Base-by-base conservation (phyloP, 2,113 vertebrate species). In the Spea multiplicata region DNA sequence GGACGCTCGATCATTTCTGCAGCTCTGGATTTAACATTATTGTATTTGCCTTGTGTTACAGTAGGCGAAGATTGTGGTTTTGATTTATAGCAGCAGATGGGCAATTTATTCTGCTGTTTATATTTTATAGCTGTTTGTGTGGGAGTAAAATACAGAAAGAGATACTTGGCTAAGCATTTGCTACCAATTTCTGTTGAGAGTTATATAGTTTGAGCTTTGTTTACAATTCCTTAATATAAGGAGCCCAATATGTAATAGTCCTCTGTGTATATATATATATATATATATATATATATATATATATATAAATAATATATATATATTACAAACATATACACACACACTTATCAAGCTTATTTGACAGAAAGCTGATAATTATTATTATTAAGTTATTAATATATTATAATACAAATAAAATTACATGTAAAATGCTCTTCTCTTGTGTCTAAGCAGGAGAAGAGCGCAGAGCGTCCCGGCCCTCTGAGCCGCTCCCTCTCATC, bases 11-110 rank as follows among this genome's bases (percentile, higher is more conserved):
- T 89, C 88, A 87, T 83, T 75, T 84, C 80, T 84, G 73, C 74
- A 83, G 83, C 80, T 86, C 89, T 90, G 83, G 88, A 90, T 92
- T 88, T 88, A 81, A 80, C 82, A 86, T 86, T 87, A 85, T 84
- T 86, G 81, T 86, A 87, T 88, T 89, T 91, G 83, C 85, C 82
- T 86, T 73, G 81, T 0, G 10, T 86, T 87, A 82, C 77, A 81
- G 78, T 79, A 81, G 81, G 82, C 77, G 76, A 84, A 84, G 85
- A 85, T 82, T 83, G 80, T 82, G 68, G 76, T 85, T 85, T 84
- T 91, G 89, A 91, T 88, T 88, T 89, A 91, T 88, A 81, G 66
- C 78, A 84, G 80, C 82, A 86, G 82, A 83, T 78, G 83, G 73
- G 75, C 86, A 85, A 89, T 90, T 88, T 87, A 90, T 90, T 87